Evolutionary conservation across 2,113 vertebrate species (phyloP), one percentile per base, ranked within the genome.

Genomic region (Orientallactaga bullata): DNA sequence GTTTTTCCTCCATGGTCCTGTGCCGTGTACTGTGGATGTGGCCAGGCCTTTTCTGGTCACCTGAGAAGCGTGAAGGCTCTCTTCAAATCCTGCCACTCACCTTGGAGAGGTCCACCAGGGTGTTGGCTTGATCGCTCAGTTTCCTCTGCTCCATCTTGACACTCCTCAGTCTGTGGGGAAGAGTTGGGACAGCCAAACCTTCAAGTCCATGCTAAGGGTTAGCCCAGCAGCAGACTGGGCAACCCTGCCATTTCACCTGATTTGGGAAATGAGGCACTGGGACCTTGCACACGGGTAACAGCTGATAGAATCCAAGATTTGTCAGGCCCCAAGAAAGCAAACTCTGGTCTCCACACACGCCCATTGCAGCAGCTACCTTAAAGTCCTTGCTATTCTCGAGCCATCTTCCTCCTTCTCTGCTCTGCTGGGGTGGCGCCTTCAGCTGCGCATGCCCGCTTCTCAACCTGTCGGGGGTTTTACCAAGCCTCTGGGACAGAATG

Each of bases 131-230:
- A 97, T 99, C 99, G 1, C 99, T 99, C 94, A 99, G 98, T 97
- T 99, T 99, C 96, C 99, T 98, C 98, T 99, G 99, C 97, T 99
- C 99, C 99, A 99, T 99, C 98, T 99, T 99, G 96, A 99, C 99
- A 0, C 99, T 99, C 94, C 99, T 98, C 95, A 99, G 97, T 97
- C 99, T 99, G 98, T 60, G 96, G 96, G 63, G 98, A 94, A 97
- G 94, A 83, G 94, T 79, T 16, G 10, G 7, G 0, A 32, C 0
- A 42, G 85, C 89, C 51, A 76, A 2, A 30, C 11, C 32, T 82
- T 51, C 58, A 28, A 23, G 35, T 1, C 18, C 81, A 2, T 0
- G 13, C 9, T 7, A 21, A 76, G 32, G 13, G 2, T 39, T 2
- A 58, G n/a, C 35, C 35, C 39, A 15, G 2, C 0, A 1, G 35